Evolutionary conservation across 1,140 invertebrate species (phyloP), one percentile per base, ranked within the genome.

Genomic region (Drosophila teissieri): DNA sequence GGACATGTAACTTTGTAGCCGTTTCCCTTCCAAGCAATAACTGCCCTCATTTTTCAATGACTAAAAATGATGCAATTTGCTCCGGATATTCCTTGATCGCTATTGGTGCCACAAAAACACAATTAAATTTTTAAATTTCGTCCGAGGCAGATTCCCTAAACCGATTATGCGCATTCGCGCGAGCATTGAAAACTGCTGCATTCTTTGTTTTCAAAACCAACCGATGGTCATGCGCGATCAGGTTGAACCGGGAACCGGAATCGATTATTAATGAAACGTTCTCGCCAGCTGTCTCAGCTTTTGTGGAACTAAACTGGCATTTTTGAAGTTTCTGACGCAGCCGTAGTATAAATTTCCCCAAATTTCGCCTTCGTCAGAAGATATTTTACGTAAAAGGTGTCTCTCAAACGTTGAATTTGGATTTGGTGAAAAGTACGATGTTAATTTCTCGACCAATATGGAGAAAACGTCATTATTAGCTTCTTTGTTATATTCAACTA

Each of bases 321-420:
- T 22, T 36, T 6, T 2, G 19, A 2, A 58, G 31, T 17, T 58
- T 17, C 10, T 48, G 44, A 2, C 17, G 55, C 27, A 48, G n/a
- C 1, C 19, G 55, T 45, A 58, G 19, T 24, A 58, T 44, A 11
- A 48, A 48, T 19, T 46, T 45, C 2, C 15, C 27, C 24, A 58
- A 7, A 5, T 8, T n/a, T 42, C 15, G n/a, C 6, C 40, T 17
- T 15, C 5, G 6, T 42, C 15, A 17, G 40, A 15, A 8, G 40
- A 8, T 42, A 42, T 42, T 42, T 42, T 42, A 3, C 15, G 3
- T 0, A 42, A 17, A 17, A 17, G n/a, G 24, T 27, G 40, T 17
- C n/a, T 17, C 7, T 42, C n/a, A 3, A 42, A 17, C 7, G n/a
- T 42, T 0, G 7, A 42, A 42, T 42, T 42, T 42, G 17, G 7